Evolutionary conservation across 2,797 vertebrate genomes (phyloP).

Genomic region (Protonibea diacanthus): DNA sequence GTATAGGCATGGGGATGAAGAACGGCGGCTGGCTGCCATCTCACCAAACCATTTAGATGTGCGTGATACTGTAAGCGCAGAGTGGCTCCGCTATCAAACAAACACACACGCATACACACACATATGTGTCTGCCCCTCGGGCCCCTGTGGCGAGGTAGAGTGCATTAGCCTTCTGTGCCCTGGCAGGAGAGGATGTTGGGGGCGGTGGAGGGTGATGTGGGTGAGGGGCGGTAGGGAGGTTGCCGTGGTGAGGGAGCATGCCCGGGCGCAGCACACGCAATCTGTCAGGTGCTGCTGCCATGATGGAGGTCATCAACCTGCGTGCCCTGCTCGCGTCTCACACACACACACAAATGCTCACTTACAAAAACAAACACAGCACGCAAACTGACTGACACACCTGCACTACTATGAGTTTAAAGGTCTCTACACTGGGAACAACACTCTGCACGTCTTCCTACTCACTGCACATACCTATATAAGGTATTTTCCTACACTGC

Average conservation of each 20-base stretch:
- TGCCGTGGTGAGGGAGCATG: slow-evolving; percentile 63
- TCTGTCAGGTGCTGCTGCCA: slow-evolving; percentile 78
- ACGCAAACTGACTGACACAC: slow-evolving; percentile 66
- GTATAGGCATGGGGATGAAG: slow-evolving; percentile 45
- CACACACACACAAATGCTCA: slow-evolving; percentile 57
- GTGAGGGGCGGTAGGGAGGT: slow-evolving; percentile 25
- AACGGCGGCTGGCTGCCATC: slow-evolving; percentile 52
- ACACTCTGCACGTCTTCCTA: slow-evolving; percentile 16
- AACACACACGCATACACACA: slow-evolving; percentile 60
- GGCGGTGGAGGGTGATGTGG: slow-evolving; percentile 13
- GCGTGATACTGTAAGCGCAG: slow-evolving; percentile 75
- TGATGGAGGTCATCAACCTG: slow-evolving; percentile 68
- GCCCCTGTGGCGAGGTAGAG: slow-evolving; percentile 72
- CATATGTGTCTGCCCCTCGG: slow-evolving; percentile 48
- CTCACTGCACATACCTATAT: slow-evolving; percentile 14
- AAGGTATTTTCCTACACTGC: background rate
- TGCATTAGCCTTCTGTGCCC: slow-evolving; percentile 80
- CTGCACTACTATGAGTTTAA: slow-evolving; percentile 46
- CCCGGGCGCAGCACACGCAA: slow-evolving; percentile 74
- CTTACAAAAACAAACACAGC: slow-evolving; percentile 78
- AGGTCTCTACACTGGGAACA: slow-evolving; percentile 25
- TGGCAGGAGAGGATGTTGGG: slow-evolving; percentile 66
- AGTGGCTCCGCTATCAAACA: slow-evolving; percentile 61
- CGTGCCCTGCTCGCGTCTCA: slow-evolving; percentile 33
- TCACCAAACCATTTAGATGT: slow-evolving; percentile 75